Conservation (phyloP, 2,888 invertebrate genomes). For the Sesia bembeciformis region DNA sequence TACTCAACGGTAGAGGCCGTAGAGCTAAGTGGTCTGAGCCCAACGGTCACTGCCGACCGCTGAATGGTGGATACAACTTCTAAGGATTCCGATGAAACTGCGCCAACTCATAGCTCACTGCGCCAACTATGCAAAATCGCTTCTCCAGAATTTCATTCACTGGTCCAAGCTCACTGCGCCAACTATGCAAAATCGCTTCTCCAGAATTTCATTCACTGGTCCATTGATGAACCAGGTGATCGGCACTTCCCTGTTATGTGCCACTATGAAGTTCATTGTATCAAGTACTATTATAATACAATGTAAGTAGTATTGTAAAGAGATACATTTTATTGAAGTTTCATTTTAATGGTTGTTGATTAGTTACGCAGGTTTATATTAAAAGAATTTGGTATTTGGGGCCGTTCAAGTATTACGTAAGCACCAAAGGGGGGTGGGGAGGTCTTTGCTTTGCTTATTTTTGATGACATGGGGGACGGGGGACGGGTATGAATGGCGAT, state of each 20-base stretch:
- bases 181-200: constrained; percentile 17
- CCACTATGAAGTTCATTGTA: constrained; percentile 15
- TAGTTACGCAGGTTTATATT: no score
- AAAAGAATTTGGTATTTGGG: no score
- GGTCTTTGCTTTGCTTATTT: no score
- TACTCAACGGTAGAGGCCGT: constrained; percentile 27
- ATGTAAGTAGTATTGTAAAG: constrained; percentile 8
- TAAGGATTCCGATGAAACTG: constrained; percentile 37
- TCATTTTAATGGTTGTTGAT: no score
- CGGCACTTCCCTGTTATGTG: constrained; percentile 45
- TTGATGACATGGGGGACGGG: no score
- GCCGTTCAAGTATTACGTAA: no score
- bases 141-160: neutral
- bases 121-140: constrained; percentile 18
- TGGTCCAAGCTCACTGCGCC: no score
- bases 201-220: neutral
- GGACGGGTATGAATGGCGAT: no score
- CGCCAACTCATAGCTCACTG: constrained; percentile 10
- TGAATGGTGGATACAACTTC: constrained; percentile 28
- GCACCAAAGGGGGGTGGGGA: no score
- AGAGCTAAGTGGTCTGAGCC: neutral
- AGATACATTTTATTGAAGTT: no score
- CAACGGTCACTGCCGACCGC: constrained; percentile 6
- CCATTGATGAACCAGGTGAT: constrained; percentile 25
- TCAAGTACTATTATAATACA: constrained; percentile 4